Evolutionary conservation across 2,888 invertebrate genomes (phyloP).

Genomic region (Invenusta paracnida): DNA sequence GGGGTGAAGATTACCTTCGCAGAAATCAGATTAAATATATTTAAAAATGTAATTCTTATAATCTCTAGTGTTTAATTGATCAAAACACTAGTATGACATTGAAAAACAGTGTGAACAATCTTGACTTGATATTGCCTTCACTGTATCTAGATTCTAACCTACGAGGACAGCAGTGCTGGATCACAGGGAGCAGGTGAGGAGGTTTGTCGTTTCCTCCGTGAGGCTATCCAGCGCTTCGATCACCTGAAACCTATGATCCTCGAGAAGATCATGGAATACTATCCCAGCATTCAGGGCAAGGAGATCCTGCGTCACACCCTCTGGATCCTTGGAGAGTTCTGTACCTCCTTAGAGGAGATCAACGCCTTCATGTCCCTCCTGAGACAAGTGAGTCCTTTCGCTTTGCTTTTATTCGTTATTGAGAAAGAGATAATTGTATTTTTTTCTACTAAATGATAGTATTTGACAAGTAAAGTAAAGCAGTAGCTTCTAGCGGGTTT

Average conservation of each 20-base stretch:
- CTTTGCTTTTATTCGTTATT: too few species aligned
- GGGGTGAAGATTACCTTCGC: too few species aligned
- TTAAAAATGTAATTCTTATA: too few species aligned
- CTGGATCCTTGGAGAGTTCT: conserved; percentile 96
- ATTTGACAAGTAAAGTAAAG: too few species aligned
- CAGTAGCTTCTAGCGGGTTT: too few species aligned
- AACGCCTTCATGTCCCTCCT: conserved; percentile 74
- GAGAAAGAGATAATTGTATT: background rate
- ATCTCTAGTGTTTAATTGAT: too few species aligned
- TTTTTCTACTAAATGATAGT: background rate
- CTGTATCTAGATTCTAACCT: background rate
- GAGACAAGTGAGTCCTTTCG: conserved; percentile 63
- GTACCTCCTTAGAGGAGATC: conserved; percentile 73
- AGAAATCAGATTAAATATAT: too few species aligned
- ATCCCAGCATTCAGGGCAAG: conserved; percentile 72
- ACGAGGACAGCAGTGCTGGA: background rate
- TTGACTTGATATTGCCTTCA: too few species aligned
- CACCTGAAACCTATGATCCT: conserved; percentile 75
- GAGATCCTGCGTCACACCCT: conserved; percentile 81
- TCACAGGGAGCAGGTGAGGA: conserved; percentile 75
- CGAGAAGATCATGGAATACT: conserved; percentile 70
- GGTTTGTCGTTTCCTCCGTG: conserved; percentile 86
- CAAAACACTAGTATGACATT: too few species aligned
- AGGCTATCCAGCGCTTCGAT: conserved; percentile 89
- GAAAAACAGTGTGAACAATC: too few species aligned